phyloP scores from a whole-genome alignment of 2,888 invertebrate genomes.

The Augochlorella aurata region DNA sequence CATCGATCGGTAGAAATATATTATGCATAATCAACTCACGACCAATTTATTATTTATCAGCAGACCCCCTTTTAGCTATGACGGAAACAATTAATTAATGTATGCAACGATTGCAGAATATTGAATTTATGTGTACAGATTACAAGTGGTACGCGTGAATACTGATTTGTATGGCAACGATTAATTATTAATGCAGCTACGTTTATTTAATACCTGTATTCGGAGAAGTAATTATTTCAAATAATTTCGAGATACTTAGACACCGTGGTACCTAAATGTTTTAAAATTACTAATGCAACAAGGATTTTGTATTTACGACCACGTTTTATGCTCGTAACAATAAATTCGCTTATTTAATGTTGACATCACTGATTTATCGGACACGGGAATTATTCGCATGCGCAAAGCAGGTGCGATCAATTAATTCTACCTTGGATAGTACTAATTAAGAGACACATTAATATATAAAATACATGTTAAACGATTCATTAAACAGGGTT shows the following conservation, averaged over 20 bases:
- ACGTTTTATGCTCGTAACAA: neutral
- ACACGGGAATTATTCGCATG: neutral
- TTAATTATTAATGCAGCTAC: neutral
- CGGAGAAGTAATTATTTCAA: neutral
- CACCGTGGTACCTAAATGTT: neutral
- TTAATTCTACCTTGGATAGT: neutral
- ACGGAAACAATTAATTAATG: neutral
- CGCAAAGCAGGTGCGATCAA: neutral
- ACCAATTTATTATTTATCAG: conserved; percentile 1
- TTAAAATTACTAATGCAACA: neutral
- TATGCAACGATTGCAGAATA: neutral
- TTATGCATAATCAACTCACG: neutral
- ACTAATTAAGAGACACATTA: neutral
- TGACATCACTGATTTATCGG: neutral
- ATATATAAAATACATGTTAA: neutral
- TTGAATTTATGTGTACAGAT: neutral
- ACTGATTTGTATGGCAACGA: neutral
- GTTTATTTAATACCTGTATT: neutral
- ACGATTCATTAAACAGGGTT: neutral
- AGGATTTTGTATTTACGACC: neutral
- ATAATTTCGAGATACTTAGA: neutral
- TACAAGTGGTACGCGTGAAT: neutral
- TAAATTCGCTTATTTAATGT: neutral
- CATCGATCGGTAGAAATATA: neutral
- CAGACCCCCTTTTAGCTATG: neutral